Evolutionary conservation across 2,888 invertebrate genomes (phyloP).

Genomic region (Nezara viridula): DNA sequence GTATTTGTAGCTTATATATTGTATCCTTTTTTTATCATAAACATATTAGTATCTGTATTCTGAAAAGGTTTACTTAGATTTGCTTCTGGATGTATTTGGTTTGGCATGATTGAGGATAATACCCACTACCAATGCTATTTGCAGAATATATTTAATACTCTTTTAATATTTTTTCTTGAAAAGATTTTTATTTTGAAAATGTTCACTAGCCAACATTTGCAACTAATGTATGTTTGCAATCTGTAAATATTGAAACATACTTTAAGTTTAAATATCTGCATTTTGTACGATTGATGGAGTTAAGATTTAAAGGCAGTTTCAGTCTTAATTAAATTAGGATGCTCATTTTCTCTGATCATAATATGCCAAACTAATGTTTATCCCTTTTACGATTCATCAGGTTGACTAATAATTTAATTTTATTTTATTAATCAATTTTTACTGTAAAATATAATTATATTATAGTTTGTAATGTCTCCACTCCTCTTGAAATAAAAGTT

Average conservation of each 20-base stretch:
- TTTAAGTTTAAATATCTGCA: too few relatives aligned
- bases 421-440: not conserved
- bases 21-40: slow-evolving; percentile 83
- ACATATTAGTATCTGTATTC: not conserved
- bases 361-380: not conserved
- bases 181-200: not conserved
- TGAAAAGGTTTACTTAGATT: not conserved
- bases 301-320: too few relatives aligned
- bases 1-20: slow-evolving; percentile 94
- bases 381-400: not conserved
- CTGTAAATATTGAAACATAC: too few relatives aligned
- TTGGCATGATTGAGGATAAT: not conserved
- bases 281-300: too few relatives aligned
- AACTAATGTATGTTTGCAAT: too few relatives aligned
- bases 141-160: too few relatives aligned
- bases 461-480: too few relatives aligned
- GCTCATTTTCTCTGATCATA: not conserved
- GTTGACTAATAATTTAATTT: not conserved
- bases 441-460: not conserved
- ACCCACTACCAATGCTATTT: too few relatives aligned
- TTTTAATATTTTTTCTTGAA: not conserved
- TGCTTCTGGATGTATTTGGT: not conserved
- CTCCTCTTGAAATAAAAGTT: too few relatives aligned
- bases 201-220: too few relatives aligned
- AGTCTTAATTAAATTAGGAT: too few relatives aligned